Evolutionary conservation across 2,797 vertebrate genomes (phyloP).

Genomic region (Acanthiza pusilla): DNA sequence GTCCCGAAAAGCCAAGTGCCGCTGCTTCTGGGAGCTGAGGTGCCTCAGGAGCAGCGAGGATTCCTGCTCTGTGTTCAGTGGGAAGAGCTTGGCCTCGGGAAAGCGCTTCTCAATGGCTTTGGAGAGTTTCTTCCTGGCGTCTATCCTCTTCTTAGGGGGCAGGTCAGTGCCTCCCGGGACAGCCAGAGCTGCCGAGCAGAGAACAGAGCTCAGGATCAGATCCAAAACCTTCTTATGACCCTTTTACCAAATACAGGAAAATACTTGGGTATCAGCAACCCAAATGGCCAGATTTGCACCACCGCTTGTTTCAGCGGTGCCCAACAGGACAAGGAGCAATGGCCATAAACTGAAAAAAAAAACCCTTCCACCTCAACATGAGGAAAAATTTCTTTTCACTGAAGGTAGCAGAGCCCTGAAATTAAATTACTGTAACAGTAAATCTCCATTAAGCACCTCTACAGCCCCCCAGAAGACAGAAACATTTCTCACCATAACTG

Average conservation of each 20-base stretch:
- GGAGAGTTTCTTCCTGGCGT: constrained; percentile 80
- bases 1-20: constrained; percentile 87
- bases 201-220: neutral
- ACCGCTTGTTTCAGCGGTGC: neutral
- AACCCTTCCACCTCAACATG: neutral
- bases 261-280: neutral
- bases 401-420: neutral
- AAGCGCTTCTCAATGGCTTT: constrained; percentile 86
- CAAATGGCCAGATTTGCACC: neutral
- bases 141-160: constrained; percentile 85
- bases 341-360: too few relatives aligned
- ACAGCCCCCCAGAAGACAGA: neutral
- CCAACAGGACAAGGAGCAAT: neutral
- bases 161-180: constrained; percentile 83
- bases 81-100: constrained; percentile 83
- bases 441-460: neutral
- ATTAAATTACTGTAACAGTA: neutral
- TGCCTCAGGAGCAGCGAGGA: constrained; percentile 83
- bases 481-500: constrained; percentile 78
- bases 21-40: constrained; percentile 85
- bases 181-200: constrained; percentile 77
- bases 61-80: constrained; percentile 85
- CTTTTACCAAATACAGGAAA: neutral
- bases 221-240: fast-evolving
- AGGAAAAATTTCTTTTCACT: neutral